phyloP scores from a whole-genome alignment of 2,888 invertebrate genomes.

The Eupithecia insigniata region DNA sequence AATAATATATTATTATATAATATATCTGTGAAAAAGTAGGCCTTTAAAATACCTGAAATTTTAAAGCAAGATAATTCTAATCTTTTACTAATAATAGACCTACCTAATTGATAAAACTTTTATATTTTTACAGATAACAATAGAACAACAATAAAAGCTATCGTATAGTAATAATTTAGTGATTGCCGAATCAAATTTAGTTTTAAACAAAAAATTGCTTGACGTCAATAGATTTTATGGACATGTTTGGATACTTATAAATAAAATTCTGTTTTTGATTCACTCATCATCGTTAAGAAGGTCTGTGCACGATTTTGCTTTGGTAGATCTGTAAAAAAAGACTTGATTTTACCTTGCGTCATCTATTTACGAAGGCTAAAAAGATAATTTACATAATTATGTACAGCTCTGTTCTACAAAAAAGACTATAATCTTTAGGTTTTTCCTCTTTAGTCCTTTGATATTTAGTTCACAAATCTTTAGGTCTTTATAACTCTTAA shows the following conservation, averaged over 20 bases:
- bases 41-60: neutral
- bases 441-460: neutral
- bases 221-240: neutral
- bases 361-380: neutral
- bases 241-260: neutral
- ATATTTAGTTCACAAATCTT: neutral
- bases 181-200: constrained; percentile 23
- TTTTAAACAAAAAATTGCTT: constrained; percentile 1
- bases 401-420: neutral
- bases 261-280: constrained; percentile 42
- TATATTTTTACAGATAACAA: constrained; percentile 24
- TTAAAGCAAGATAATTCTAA: neutral
- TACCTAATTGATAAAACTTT: neutral
- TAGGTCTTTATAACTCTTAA: neutral
- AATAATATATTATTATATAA: neutral
- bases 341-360: constrained; percentile 8
- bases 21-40: neutral
- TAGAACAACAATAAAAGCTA: constrained; percentile 31
- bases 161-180: constrained; percentile 27
- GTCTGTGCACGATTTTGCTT: constrained; percentile 90
- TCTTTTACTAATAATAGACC: neutral
- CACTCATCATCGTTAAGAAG: constrained; percentile 85
- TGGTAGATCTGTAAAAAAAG: constrained; percentile 85
- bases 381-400: neutral
- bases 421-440: neutral